phyloP scores from a whole-genome alignment of 2,113 vertebrate species.

The Boulengeromyrus knoepffleri region DNA sequence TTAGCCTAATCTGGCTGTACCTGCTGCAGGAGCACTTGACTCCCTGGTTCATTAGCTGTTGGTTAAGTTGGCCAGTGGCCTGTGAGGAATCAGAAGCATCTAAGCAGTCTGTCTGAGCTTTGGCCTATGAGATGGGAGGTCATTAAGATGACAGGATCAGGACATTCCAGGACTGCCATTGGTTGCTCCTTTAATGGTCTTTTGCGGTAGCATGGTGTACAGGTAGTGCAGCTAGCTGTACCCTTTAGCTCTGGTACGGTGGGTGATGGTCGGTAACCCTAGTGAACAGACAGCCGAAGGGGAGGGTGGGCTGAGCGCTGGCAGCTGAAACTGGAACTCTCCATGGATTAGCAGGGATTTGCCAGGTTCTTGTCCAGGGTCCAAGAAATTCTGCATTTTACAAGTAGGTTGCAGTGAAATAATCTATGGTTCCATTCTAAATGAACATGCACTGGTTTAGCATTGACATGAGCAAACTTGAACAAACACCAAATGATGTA shows the following conservation, averaged over 20 bases:
- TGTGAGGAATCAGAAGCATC: not conserved
- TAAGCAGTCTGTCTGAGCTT: not conserved
- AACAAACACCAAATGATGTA: not conserved
- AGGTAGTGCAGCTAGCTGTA: not conserved
- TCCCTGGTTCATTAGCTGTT: not conserved
- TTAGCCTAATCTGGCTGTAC: not conserved
- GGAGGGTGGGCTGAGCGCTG: not conserved
- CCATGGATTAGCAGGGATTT: not conserved
- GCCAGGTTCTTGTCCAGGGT: not conserved
- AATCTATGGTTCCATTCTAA: not conserved
- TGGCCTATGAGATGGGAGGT: not conserved
- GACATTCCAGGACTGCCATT: not conserved
- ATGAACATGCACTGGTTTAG: not conserved
- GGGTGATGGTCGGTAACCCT: not conserved
- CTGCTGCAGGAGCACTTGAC: not conserved
- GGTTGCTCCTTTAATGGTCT: not conserved
- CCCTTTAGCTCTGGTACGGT: not conserved
- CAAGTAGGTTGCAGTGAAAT: not conserved
- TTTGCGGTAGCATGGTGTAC: not conserved
- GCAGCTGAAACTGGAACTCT: not conserved
- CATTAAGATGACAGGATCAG: not conserved
- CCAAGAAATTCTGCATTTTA: not conserved
- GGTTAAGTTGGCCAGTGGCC: not conserved
- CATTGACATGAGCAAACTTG: not conserved
- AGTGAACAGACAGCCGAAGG: not conserved